Percentiles rank a stretch among this genome's conserved stretches.
These are phyloP conservation scores for Acrocephalus scirpaceus DNA, from an alignment of 2,797 vertebrate genomes.

Conservation along the genomic window DNA sequence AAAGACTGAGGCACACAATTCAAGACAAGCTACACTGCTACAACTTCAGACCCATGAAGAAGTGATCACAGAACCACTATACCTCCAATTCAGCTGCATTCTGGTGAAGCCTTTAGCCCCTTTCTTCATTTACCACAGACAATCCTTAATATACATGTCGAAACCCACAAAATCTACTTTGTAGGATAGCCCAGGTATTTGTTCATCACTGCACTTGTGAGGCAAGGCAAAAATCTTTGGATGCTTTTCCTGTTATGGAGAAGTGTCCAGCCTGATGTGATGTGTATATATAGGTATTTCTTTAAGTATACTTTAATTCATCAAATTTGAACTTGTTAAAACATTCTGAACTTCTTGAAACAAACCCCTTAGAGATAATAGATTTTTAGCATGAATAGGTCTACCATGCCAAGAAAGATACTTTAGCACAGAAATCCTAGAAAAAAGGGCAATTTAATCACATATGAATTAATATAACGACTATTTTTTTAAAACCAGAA, in stretches of 20 bases:
- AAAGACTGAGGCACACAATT: not conserved
- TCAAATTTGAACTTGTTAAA: not conserved
- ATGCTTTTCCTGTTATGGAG: not conserved
- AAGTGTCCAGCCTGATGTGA: not conserved
- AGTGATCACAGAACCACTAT: not conserved
- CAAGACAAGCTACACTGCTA: not conserved
- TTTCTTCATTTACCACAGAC: not conserved
- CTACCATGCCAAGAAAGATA: not conserved
- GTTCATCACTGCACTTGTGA: not conserved
- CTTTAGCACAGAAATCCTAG: not conserved
- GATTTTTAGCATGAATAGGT: not conserved
- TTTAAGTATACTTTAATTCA: not conserved
- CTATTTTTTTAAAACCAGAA: not conserved
- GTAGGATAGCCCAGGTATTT: not conserved
- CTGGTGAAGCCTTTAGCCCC: not conserved
- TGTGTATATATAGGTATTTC: not conserved
- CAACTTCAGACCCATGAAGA: not conserved
- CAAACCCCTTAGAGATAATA: not conserved
- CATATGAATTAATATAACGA: not conserved
- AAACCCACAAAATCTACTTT: not conserved
- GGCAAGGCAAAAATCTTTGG: not conserved
- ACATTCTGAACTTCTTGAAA: not conserved
- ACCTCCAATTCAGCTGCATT: not conserved
- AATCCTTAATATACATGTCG: rapidly evolving
- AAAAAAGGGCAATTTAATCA: not conserved